Evolutionary conservation across 1,140 invertebrate genomes (phyloP).

Genomic region (Lepidurus packardi): DNA sequence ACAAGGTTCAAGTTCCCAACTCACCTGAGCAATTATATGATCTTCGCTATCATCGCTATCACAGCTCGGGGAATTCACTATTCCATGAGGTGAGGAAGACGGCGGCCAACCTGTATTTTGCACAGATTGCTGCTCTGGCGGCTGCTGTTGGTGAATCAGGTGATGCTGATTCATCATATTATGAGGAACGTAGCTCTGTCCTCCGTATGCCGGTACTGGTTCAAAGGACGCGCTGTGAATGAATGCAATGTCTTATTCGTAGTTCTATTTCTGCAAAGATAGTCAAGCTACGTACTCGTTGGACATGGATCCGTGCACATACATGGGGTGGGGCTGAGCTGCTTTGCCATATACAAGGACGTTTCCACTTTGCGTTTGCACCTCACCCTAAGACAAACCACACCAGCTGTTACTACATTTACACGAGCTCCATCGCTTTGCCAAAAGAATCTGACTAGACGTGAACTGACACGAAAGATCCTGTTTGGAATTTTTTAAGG

Average conservation of each 20-base stretch:
- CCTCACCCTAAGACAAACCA: constrained; percentile 30
- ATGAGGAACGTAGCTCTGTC: constrained; percentile 5
- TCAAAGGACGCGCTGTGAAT: constrained; percentile 12
- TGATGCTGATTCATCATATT: constrained; percentile 24
- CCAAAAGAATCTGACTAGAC: neutral
- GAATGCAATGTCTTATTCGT: neutral
- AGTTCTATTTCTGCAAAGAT: neutral
- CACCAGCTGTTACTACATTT: constrained; percentile 36
- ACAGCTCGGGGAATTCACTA: constrained; percentile 34
- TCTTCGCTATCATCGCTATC: constrained; percentile 33
- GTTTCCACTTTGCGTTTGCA: constrained; percentile 21
- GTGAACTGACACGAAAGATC: too few relatives aligned
- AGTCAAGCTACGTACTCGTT: neutral
- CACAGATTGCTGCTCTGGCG: constrained; percentile 34
- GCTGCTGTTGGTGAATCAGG: constrained; percentile 33
- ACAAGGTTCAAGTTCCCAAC: constrained; percentile 36
- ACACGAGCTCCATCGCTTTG: constrained; percentile 30
- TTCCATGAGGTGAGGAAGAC: constrained; percentile 33
- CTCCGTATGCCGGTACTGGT: neutral
- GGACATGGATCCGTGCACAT: constrained; percentile 24
- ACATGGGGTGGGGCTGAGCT: constrained; percentile 25
- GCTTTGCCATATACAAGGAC: neutral
- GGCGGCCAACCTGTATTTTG: constrained; percentile 34
- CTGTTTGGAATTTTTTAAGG: too few relatives aligned
- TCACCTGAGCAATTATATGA: constrained; percentile 34